These are phyloP conservation scores for Ligdia adustata DNA, from an alignment of 2,888 invertebrate genomes.

Conservation along the genomic window DNA sequence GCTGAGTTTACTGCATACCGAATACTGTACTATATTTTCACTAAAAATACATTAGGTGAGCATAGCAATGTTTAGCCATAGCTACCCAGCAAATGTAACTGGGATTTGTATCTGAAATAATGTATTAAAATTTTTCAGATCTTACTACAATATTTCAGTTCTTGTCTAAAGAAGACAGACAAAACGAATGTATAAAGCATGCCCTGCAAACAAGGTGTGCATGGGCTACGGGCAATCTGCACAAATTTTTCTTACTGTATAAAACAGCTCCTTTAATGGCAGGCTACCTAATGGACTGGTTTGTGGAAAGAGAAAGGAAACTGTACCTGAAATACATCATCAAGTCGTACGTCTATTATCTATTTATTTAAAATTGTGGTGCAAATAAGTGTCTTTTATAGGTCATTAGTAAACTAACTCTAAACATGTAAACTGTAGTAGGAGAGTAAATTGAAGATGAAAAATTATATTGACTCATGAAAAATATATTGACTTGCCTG, in stretches of 20 bases:
- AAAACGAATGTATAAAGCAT: conserved; percentile 92
- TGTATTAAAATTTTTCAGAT: conserved; percentile 85
- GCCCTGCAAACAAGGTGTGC: conserved; percentile 95
- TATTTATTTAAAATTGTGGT: conserved; percentile 15
- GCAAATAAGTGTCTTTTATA: conserved; percentile 8
- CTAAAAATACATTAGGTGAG: conserved; percentile 97
- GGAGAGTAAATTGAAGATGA: too few species aligned
- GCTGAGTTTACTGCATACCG: conserved; percentile 98
- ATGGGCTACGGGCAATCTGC: conserved; percentile 96
- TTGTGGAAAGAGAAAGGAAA: conserved; percentile 97
- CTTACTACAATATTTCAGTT: conserved; percentile 95
- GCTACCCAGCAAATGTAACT: too few species aligned
- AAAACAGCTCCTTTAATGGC: conserved; percentile 96
- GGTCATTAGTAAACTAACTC: neutral
- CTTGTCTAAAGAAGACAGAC: conserved; percentile 89
- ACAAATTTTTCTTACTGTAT: conserved; percentile 96
- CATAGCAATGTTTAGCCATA: neutral
- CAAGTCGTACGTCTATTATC: conserved; percentile 94
- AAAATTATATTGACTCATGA: too few species aligned
- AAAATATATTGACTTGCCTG: too few species aligned
- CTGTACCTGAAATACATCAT: conserved; percentile 95
- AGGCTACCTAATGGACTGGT: conserved; percentile 98
- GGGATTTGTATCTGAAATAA: neutral
- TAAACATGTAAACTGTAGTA: too few species aligned
- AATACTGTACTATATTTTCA: conserved; percentile 98